phyloP scores from a whole-genome alignment of 2,888 invertebrate species.

The Corbicula japonica region DNA sequence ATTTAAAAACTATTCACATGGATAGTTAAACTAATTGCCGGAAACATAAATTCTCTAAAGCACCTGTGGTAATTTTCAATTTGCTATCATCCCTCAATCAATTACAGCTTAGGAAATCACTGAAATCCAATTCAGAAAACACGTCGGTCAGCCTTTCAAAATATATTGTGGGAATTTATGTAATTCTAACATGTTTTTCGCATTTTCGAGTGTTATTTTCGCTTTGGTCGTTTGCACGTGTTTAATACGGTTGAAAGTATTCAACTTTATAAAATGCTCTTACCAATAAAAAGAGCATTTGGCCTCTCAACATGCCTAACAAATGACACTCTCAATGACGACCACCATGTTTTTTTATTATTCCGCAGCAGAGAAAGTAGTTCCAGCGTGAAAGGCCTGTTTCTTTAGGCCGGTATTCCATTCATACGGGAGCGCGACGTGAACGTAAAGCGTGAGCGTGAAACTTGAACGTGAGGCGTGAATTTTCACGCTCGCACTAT shows the following conservation, averaged over 20 bases:
- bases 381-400: conserved; percentile 40
- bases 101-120: conserved; percentile 32
- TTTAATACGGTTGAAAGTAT: conserved; percentile 32
- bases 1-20: too few relatives aligned
- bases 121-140: conserved; percentile 23
- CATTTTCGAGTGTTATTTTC: conserved; percentile 26
- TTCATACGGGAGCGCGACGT: too few relatives aligned
- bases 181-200: conserved; percentile 22
- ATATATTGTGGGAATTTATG: conserved; percentile 43
- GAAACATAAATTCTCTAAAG: conserved; percentile 34
- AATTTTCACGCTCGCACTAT: too few relatives aligned
- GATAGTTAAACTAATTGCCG: conserved; percentile 22
- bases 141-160: conserved; percentile 28
- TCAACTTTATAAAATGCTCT: too few relatives aligned
- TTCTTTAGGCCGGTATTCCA: too few relatives aligned
- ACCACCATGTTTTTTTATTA: conserved; percentile 44
- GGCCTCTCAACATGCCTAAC: conserved; percentile 27
- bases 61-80: conserved; percentile 32
- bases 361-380: conserved; percentile 41
- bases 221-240: conserved; percentile 48
- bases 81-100: conserved; percentile 7
- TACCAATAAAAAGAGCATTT: conserved; percentile 45
- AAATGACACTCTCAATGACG: conserved; percentile 41
- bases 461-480: too few relatives aligned
- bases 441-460: too few relatives aligned